These are phyloP conservation scores for Daphoenositta chrysoptera DNA, from an alignment of 2,113 vertebrate genomes.

Conservation along the genomic window DNA sequence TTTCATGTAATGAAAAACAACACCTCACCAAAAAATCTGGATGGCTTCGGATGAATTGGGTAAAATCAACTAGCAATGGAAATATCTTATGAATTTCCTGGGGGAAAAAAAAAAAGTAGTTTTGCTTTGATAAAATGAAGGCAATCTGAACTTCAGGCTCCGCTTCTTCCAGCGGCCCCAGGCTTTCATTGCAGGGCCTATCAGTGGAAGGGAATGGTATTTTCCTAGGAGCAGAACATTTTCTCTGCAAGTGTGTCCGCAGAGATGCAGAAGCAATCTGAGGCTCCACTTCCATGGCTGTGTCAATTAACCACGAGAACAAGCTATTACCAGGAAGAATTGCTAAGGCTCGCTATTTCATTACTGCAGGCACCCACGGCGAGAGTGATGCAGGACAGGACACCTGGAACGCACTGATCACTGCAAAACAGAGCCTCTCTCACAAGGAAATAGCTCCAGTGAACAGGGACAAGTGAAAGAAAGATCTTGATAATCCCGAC, in stretches of 20 bases:
- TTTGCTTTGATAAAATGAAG: constrained; percentile 22
- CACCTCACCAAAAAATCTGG: background rate
- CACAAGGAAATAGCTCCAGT: background rate
- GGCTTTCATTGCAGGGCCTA: background rate
- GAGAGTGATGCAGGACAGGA: background rate
- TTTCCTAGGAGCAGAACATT: background rate
- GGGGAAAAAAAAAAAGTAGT: background rate
- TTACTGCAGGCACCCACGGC: background rate
- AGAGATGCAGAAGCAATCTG: constrained; percentile 6
- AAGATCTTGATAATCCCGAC: background rate
- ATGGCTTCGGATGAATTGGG: background rate
- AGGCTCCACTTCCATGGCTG: background rate
- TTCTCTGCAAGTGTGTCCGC: background rate
- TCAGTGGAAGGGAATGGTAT: background rate
- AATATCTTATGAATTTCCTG: background rate
- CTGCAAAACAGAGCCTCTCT: background rate
- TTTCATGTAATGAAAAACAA: background rate
- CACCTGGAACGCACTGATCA: background rate
- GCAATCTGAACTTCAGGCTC: constrained; percentile 57
- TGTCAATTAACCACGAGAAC: constrained; percentile 29
- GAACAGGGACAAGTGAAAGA: background rate
- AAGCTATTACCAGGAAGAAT: background rate
- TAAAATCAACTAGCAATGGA: background rate
- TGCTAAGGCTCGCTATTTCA: background rate
- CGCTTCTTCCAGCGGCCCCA: constrained; percentile 12